A percentile compares a stretch with the other conserved stretches of the same genome.
Evolutionary conservation across 1,140 invertebrate species (phyloP).

Genomic region (Musca vetustissima): DNA sequence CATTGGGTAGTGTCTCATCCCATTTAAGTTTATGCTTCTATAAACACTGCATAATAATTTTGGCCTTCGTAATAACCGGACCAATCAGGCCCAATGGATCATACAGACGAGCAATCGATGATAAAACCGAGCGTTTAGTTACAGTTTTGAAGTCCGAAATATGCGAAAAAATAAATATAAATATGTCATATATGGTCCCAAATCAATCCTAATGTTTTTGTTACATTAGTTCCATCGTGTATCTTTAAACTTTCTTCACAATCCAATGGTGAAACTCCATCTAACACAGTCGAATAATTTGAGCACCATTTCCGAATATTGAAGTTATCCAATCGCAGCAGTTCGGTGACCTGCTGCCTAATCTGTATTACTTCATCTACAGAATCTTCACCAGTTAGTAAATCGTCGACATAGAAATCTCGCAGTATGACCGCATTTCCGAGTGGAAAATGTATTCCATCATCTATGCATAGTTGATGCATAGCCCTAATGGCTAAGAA

Average conservation of each 20-base stretch:
- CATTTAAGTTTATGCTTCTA: constrained; percentile 34
- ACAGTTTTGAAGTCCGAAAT: no score
- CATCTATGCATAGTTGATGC: constrained; percentile 45
- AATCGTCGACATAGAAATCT: constrained; percentile 55
- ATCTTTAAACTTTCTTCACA: constrained; percentile 9
- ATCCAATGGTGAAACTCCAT: neutral
- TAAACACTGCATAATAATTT: constrained; percentile 36
- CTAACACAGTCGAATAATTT: constrained; percentile 34
- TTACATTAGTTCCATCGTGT: constrained; percentile 22
- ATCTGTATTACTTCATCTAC: constrained; percentile 27
- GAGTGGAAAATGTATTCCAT: constrained; percentile 30
- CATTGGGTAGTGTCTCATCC: constrained; percentile 7
- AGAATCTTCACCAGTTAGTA: constrained; percentile 39
- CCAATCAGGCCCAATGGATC: constrained; percentile 33
- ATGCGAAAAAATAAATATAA: no score
- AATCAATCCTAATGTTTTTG: constrained; percentile 19
- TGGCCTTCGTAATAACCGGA: constrained; percentile 36
- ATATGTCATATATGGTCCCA: constrained; percentile 26
- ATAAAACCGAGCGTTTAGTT: constrained; percentile 40
- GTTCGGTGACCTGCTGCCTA: constrained; percentile 21
- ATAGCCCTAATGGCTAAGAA: constrained; percentile 41
- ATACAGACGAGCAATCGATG: constrained; percentile 43
- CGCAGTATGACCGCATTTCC: constrained; percentile 23
- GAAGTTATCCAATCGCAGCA: constrained; percentile 45
- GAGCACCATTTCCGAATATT: constrained; percentile 52